Percentiles rank a stretch among this genome's conserved stretches.
phyloP scores from a whole-genome alignment of 2,797 vertebrate species.

The Eurystomus glaucurus region DNA sequence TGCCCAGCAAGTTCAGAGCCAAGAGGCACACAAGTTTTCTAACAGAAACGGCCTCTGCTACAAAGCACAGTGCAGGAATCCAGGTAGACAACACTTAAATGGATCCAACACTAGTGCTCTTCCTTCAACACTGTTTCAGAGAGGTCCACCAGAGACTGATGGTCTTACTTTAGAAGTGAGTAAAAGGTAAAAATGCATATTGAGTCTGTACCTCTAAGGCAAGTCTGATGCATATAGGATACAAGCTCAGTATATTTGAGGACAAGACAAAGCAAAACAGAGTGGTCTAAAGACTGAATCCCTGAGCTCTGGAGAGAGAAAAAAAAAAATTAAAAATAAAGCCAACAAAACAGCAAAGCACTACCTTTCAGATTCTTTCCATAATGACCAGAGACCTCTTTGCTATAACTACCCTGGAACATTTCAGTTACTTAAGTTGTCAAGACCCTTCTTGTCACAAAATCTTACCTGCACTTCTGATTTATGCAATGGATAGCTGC shows the following conservation, averaged over 20 bases:
- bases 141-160: not conserved
- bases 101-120: not conserved
- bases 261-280: not conserved
- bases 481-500: rapidly evolving
- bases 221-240: not conserved
- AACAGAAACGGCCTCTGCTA: not conserved
- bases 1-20: not conserved
- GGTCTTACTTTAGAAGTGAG: not conserved
- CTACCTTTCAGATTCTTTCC: not conserved
- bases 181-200: not conserved
- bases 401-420: not conserved
- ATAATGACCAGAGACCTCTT: not conserved
- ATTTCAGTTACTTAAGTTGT: not conserved
- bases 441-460: not conserved
- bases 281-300: not conserved
- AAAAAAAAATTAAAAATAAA: not conserved
- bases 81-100: not conserved
- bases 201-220: not conserved
- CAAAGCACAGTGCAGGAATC: not conserved
- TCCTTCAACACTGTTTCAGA: not conserved
- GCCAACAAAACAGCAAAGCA: not conserved
- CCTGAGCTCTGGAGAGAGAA: not conserved
- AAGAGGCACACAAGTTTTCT: not conserved
- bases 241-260: not conserved
- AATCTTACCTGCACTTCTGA: not conserved